Base-by-base conservation (phyloP, 2,797 vertebrate species). In the Enteromius viviparus region DNA sequence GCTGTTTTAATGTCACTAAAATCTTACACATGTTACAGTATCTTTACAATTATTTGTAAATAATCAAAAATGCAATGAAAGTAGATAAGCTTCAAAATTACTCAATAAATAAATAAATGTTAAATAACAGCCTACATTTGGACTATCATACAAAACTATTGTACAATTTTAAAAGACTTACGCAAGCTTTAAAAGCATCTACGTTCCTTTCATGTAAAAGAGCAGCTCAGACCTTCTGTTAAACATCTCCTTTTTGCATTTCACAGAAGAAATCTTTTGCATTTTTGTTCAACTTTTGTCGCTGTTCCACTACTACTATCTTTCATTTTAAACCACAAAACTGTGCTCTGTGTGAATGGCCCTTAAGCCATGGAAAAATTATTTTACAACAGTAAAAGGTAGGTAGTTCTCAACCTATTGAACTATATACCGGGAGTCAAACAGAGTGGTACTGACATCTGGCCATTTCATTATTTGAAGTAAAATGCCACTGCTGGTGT, bases 401-500 rank as follows among this genome's bases (percentile, higher is more conserved):
- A 37, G 8, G 32, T 37, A 37, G 51, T 40, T 76, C 21, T 76
- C 34, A 58, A 75, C 32, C 32, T 58, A 11, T 6, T 42, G 34
- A 76, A 76, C 51, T 76, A 40, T n/a, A 32, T 40, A 76, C 9
- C 23, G 64, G 23, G 32, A 79, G 55, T 69, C 66, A 23, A 78
- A 71, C 29, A 37, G 53, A 34, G 2, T 26, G 53, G 55, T 64
- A 78, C 64, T 76, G 66, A 81, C 34, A 81, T 78, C 70, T 89
- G 86, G 89, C 90, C 89, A 91, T 86, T n/a, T 82, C 84, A 65
- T 53, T 37, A 80, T 80, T 62, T 81, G 9, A 23, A 76, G 42
- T 26, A 40, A 68, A 82, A 55, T 32, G 34, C 47, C 10, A 7
- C 32, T 72, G 84, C 82, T 76, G 77, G 85, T 88, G 85, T 85